Percentiles rank a stretch among this genome's conserved stretches.
phyloP scores from a whole-genome alignment of 1,140 invertebrate species.

The Bombus vancouverensis region DNA sequence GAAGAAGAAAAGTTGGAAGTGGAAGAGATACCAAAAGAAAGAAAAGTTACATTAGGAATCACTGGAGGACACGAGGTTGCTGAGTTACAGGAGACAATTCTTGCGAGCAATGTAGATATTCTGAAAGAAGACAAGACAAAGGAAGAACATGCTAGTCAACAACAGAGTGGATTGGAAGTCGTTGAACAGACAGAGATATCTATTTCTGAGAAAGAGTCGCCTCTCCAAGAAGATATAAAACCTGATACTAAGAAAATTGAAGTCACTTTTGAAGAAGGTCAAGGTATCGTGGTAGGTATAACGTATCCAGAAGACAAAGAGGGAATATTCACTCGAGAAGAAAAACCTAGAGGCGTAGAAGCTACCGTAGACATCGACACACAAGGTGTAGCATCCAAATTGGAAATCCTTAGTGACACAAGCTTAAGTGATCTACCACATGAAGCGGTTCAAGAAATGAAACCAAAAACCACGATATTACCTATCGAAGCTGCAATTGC shows the following conservation, averaged over 20 bases:
- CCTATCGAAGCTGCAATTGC: conserved; percentile 80
- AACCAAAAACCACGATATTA: conserved; percentile 78
- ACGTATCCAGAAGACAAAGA: conserved; percentile 83
- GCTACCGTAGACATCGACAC: conserved; percentile 81
- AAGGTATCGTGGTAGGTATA: conserved; percentile 81
- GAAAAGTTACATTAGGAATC: conserved; percentile 77
- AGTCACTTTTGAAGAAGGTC: conserved; percentile 80
- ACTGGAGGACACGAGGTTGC: conserved; percentile 80
- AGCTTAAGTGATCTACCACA: conserved; percentile 74
- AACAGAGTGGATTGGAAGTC: conserved; percentile 77
- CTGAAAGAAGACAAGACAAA: conserved; percentile 71
- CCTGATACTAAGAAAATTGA: conserved; percentile 81
- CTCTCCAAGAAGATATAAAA: conserved; percentile 77
- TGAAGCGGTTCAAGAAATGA: conserved; percentile 72
- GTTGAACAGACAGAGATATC: conserved; percentile 80
- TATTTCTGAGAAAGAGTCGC: conserved; percentile 83
- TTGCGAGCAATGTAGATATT: conserved; percentile 69
- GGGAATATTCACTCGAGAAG: conserved; percentile 73
- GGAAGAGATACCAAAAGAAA: conserved; percentile 74
- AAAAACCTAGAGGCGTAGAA: conserved; percentile 76
- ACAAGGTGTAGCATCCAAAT: conserved; percentile 82
- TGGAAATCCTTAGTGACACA: conserved; percentile 80
- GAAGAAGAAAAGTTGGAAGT: conserved; percentile 71
- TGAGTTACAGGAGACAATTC: conserved; percentile 79
- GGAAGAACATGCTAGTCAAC: conserved; percentile 73